These are phyloP conservation scores for Columba guinea DNA, from an alignment of 2,797 vertebrate genomes.

Conservation along the genomic window DNA sequence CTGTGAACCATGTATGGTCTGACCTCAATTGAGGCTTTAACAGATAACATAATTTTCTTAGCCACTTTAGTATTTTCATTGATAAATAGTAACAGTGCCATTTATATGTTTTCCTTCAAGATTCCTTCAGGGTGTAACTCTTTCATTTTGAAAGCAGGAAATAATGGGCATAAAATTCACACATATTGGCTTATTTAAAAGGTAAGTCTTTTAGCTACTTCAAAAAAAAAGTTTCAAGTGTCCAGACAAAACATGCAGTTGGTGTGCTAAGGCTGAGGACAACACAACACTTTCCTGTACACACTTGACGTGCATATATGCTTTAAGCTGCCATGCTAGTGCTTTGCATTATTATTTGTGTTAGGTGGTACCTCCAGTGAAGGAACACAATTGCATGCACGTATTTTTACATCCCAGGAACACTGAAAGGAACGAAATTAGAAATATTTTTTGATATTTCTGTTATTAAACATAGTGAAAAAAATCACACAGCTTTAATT, in stretches of 20 bases:
- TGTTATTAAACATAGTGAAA: neutral
- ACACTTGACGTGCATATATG: constrained; percentile 13
- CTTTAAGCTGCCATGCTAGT: neutral
- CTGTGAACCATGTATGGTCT: neutral
- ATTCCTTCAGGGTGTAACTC: neutral
- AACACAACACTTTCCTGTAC: constrained; percentile 1
- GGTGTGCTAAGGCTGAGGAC: neutral
- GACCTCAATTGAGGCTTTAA: neutral
- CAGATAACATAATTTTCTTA: neutral
- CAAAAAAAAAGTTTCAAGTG: constrained; percentile 5
- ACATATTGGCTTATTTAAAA: neutral
- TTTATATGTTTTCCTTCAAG: neutral
- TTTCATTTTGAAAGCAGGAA: constrained; percentile 17
- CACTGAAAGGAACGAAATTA: neutral
- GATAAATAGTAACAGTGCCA: neutral
- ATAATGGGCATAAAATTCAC: neutral
- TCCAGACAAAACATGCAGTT: constrained; percentile 19
- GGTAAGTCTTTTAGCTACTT: neutral
- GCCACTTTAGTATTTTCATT: neutral
- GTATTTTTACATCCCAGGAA: neutral
- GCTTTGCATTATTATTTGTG: neutral
- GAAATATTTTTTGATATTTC: neutral
- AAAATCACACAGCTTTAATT: neutral
- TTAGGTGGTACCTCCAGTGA: neutral
- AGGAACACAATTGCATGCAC: neutral